These are phyloP conservation scores for Prochilodus magdalenae DNA, from an alignment of 2,113 vertebrate species.

Conservation along the genomic window DNA sequence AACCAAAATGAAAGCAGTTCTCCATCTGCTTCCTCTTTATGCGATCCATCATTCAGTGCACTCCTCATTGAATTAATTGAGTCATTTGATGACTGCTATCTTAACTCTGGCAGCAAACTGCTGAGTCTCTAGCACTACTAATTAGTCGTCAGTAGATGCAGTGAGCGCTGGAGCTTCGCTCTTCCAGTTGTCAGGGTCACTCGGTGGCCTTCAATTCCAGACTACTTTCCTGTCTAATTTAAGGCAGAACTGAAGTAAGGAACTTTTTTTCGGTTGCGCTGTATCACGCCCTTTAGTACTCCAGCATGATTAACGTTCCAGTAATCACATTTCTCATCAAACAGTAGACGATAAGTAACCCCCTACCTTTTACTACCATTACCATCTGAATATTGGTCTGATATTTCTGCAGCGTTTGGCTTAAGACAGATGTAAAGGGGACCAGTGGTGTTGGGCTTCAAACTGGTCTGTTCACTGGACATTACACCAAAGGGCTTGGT, in stretches of 20 bases:
- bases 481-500: no score
- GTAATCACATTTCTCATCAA: no score
- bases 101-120: constrained; percentile 36
- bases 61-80: constrained; percentile 36
- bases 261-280: not conserved
- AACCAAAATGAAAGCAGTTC: constrained; percentile 38
- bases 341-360: no score
- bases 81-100: constrained; percentile 27
- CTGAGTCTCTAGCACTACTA: constrained; percentile 51
- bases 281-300: not conserved
- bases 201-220: constrained; percentile 27
- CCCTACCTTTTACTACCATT: no score
- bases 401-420: no score
- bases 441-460: no score
- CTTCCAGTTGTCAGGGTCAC: constrained; percentile 12
- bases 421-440: no score
- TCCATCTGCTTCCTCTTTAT: constrained; percentile 52
- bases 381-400: no score
- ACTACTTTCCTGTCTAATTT: not conserved
- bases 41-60: constrained; percentile 46
- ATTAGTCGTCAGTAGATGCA: constrained; percentile 39
- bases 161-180: constrained; percentile 6
- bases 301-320: no score
- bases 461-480: no score
- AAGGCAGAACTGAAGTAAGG: not conserved